These are phyloP conservation scores for Tipula helvola DNA, from an alignment of 2,888 invertebrate genomes.

Conservation along the genomic window DNA sequence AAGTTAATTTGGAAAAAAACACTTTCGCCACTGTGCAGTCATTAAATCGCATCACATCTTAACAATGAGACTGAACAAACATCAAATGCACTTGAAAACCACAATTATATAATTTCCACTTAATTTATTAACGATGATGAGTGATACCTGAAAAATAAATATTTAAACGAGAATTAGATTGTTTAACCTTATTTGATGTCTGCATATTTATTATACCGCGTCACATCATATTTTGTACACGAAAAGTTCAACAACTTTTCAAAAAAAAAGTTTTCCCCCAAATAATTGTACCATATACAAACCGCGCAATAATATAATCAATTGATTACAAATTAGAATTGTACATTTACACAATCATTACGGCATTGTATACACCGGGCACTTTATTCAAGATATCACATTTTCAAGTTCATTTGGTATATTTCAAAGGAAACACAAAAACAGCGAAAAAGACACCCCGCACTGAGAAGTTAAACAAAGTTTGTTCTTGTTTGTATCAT, in stretches of 20 bases:
- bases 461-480: neutral
- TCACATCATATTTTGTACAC: neutral
- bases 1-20: too few species aligned
- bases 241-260: neutral
- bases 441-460: neutral
- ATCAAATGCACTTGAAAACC: too few species aligned
- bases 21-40: too few species aligned
- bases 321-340: neutral
- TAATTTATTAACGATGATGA: neutral
- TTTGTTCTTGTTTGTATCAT: neutral
- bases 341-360: neutral
- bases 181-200: neutral
- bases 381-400: neutral
- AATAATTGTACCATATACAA: neutral
- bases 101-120: too few species aligned
- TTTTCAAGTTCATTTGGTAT: neutral
- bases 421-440: neutral
- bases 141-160: neutral
- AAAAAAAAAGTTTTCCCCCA: neutral
- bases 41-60: too few species aligned
- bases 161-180: neutral
- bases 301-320: neutral
- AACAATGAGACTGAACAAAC: too few species aligned
- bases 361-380: neutral
- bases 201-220: neutral